A percentile compares a stretch with the other conserved stretches of the same genome.
phyloP scores from a whole-genome alignment of 30 jellyfish, hydroid and myxozoan species.

The Cassiopea xamachana region DNA sequence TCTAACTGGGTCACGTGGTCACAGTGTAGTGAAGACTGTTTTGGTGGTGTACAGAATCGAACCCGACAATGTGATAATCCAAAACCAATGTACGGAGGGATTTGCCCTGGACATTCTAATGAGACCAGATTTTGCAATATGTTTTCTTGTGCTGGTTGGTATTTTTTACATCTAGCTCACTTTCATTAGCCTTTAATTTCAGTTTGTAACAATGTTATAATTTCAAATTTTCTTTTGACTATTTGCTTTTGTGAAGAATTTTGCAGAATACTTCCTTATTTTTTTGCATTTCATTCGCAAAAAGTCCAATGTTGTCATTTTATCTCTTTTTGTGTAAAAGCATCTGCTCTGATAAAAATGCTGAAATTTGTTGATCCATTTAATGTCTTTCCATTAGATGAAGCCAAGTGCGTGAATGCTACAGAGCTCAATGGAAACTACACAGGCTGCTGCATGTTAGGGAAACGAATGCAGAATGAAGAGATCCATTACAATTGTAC shows the following conservation, averaged over 20 bases:
- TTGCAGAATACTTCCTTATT: no score
- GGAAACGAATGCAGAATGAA: background rate
- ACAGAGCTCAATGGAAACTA: background rate
- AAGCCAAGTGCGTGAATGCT: conserved; percentile 1
- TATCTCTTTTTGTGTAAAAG: no score
- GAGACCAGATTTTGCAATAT: conserved; percentile 12
- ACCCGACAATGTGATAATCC: conserved; percentile 20
- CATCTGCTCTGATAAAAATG: no score
- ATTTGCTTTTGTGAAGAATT: no score
- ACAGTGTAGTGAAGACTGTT: background rate
- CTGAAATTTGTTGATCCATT: background rate
- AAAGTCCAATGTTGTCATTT: no score
- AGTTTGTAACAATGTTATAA: background rate
- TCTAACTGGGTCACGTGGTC: conserved; percentile 26
- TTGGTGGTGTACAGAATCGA: background rate
- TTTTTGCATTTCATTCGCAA: no score
- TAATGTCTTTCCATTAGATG: background rate
- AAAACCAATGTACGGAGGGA: conserved; percentile 24
- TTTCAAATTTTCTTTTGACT: no score
- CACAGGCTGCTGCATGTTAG: conserved; percentile 16
- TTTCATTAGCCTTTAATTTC: background rate
- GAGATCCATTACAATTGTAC: background rate
- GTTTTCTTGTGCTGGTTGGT: background rate
- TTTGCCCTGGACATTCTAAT: background rate
- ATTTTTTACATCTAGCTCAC: background rate